Conservation (phyloP, 2,888 invertebrate species). For the Aromia moschata region DNA sequence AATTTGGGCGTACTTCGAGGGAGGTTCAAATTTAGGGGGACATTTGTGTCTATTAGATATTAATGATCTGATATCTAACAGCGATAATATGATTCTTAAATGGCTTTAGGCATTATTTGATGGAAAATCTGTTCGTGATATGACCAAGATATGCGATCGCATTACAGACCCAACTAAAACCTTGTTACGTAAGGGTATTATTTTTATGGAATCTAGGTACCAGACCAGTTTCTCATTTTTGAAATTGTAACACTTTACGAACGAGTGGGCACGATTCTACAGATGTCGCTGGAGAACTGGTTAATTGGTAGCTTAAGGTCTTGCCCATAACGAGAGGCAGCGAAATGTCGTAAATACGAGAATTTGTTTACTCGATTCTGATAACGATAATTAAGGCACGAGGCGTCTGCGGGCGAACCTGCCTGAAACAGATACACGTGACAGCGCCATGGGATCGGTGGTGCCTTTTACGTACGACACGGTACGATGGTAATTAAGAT, state of each 20-base stretch:
- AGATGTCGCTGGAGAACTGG: slow-evolving; percentile 9
- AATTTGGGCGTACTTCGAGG: too few species aligned
- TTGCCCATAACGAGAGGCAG: slow-evolving; percentile 15
- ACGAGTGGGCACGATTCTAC: slow-evolving; percentile 1
- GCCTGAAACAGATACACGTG: too few species aligned
- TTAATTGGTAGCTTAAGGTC: slow-evolving; percentile 5
- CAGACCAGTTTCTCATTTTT: neutral
- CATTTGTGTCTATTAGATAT: too few species aligned
- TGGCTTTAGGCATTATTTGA: too few species aligned
- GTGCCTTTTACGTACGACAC: too few species aligned
- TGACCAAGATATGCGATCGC: neutral
- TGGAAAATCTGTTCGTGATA: neutral
- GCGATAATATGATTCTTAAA: too few species aligned
- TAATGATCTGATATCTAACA: too few species aligned
- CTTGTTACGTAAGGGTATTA: too few species aligned
- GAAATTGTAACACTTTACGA: neutral
- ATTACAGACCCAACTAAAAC: too few species aligned
- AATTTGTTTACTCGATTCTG: slow-evolving; percentile 12
- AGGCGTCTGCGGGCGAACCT: neutral
- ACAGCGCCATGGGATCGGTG: too few species aligned
- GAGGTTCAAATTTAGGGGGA: too few species aligned
- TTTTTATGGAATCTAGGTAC: neutral
- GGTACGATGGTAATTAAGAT: too few species aligned
- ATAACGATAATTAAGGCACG: neutral
- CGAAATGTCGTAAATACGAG: slow-evolving; percentile 7